phyloP scores from a whole-genome alignment of 2,888 invertebrate genomes.

The Protodeltote pygarga region DNA sequence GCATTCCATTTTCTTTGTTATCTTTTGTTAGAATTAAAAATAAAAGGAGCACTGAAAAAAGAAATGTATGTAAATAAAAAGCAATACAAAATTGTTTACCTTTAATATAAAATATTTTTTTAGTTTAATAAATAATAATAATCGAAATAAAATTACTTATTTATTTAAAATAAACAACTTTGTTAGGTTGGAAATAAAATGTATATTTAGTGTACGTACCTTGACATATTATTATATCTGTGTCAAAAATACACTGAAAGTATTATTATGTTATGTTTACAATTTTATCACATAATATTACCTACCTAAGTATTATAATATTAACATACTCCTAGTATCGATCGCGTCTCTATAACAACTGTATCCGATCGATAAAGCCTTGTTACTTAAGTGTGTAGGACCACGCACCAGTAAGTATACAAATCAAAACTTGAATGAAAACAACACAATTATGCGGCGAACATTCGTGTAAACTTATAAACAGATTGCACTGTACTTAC shows the following conservation, averaged over 20 bases:
- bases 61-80: neutral
- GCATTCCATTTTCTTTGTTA: constrained; percentile 49
- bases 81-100: neutral
- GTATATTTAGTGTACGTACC: too few relatives aligned
- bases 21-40: constrained; percentile 68
- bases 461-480: constrained; percentile 33
- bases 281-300: neutral
- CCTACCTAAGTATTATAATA: neutral
- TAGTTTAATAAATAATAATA: neutral
- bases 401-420: constrained; percentile 1
- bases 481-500: constrained; percentile 65
- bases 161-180: too few relatives aligned
- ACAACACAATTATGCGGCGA: constrained; percentile 34
- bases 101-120: neutral
- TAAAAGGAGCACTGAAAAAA: constrained; percentile 70
- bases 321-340: too few relatives aligned
- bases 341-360: constrained; percentile 1
- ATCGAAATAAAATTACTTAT: neutral
- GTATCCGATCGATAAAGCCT: constrained; percentile 2
- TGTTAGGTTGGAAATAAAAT: too few relatives aligned
- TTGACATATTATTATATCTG: constrained; percentile 1
- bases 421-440: constrained; percentile 20
- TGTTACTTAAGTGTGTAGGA: neutral
- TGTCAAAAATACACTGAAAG: constrained; percentile 9
- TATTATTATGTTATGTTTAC: too few relatives aligned